These are phyloP conservation scores for Hydrolagus affinis DNA, from an alignment of 2,113 vertebrate genomes.

Conservation along the genomic window DNA sequence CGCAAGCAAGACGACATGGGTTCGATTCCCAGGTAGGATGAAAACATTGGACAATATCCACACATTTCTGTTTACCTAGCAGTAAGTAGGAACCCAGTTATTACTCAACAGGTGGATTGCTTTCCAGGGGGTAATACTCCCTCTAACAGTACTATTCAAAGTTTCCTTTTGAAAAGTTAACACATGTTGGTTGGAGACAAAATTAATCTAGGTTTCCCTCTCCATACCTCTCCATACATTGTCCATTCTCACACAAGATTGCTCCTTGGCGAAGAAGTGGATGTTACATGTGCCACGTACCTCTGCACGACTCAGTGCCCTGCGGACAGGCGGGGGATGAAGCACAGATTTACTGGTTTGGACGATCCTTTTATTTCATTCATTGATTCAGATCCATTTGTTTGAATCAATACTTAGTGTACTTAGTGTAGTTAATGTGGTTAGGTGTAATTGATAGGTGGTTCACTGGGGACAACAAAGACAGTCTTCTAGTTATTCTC, in stretches of 20 bases:
- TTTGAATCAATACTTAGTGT: slow-evolving; percentile 11
- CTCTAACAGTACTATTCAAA: too few relatives aligned
- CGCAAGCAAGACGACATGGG: too few relatives aligned
- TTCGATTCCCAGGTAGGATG: too few relatives aligned
- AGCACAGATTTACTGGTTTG: background rate
- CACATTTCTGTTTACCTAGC: too few relatives aligned
- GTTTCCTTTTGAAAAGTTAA: too few relatives aligned
- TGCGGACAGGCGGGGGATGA: background rate
- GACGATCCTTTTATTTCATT: background rate
- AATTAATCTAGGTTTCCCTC: background rate
- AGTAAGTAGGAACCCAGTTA: too few relatives aligned
- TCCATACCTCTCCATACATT: background rate
- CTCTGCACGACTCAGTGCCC: background rate
- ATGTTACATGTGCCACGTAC: background rate
- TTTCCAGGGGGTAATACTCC: too few relatives aligned
- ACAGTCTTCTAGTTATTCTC: slow-evolving; percentile 13
- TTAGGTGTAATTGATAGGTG: slow-evolving; percentile 25
- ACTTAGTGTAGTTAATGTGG: slow-evolving; percentile 27
- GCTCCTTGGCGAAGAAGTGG: background rate
- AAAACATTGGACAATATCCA: too few relatives aligned
- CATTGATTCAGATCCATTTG: background rate
- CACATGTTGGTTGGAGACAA: background rate
- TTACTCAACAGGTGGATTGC: too few relatives aligned
- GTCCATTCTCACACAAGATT: background rate
- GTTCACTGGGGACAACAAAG: slow-evolving; percentile 3